phyloP scores from a whole-genome alignment of 2,113 vertebrate species.

The Saimiri boliviensis region DNA sequence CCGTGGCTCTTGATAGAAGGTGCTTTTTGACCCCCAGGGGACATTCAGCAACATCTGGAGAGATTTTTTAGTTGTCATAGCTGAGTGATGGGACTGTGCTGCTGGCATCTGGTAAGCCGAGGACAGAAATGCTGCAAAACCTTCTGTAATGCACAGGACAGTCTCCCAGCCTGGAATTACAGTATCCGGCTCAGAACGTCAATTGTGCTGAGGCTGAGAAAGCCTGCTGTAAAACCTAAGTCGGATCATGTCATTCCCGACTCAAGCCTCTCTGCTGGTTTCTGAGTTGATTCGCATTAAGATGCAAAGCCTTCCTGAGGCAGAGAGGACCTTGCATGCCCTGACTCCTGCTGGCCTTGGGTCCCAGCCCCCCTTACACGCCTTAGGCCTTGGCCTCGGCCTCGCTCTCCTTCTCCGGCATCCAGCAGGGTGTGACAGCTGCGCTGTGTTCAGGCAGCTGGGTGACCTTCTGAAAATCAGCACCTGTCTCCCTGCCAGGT shows the following conservation, averaged over 20 bases:
- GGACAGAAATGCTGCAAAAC: neutral
- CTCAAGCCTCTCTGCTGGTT: neutral
- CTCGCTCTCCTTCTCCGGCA: neutral
- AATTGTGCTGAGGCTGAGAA: neutral
- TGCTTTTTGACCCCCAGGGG: too few relatives aligned
- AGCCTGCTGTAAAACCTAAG: neutral
- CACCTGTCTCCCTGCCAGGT: too few relatives aligned
- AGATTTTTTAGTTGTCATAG: neutral
- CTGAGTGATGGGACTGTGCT: too few relatives aligned
- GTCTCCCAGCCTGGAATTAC: rapidly evolving
- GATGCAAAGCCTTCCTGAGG: neutral
- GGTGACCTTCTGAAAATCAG: neutral
- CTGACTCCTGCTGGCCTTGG: neutral
- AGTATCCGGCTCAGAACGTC: too few relatives aligned
- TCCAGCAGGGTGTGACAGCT: neutral
- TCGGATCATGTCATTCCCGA: too few relatives aligned
- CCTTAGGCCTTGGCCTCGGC: rapidly evolving
- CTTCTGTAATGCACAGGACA: neutral
- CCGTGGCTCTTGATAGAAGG: neutral
- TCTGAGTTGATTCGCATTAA: neutral
- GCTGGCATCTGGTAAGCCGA: neutral
- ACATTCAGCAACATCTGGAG: neutral
- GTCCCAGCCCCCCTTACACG: neutral
- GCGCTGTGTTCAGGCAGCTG: too few relatives aligned
- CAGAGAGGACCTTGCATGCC: too few relatives aligned